Evolutionary conservation across 2,888 invertebrate species (phyloP).

Genomic region (Zootermopsis nevadensis): DNA sequence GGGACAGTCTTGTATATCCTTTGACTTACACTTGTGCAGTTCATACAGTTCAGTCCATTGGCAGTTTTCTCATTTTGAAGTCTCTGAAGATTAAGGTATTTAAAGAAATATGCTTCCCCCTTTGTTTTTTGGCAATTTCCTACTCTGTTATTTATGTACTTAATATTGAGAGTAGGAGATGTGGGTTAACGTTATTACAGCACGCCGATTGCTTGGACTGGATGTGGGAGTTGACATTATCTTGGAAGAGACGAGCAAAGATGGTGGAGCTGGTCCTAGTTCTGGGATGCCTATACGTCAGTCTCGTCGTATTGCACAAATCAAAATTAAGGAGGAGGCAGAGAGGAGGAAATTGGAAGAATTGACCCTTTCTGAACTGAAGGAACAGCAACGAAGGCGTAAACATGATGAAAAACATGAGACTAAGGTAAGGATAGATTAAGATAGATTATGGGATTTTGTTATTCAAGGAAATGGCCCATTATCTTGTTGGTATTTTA

Average conservation of each 20-base stretch:
- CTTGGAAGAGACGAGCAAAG: slow-evolving; percentile 56
- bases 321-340: slow-evolving; percentile 88
- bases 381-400: slow-evolving; percentile 71
- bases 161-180: too few species aligned
- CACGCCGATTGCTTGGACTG: slow-evolving; percentile 60
- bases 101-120: too few species aligned
- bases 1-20: too few species aligned
- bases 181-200: slow-evolving; percentile 5
- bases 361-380: slow-evolving; percentile 74
- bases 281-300: slow-evolving; percentile 73
- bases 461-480: not conserved
- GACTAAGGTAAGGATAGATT: slow-evolving; percentile 47
- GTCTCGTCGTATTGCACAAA: slow-evolving; percentile 86
- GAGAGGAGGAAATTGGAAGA: slow-evolving; percentile 81
- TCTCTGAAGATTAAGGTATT: too few species aligned
- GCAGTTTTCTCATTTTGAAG: too few species aligned
- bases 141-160: too few species aligned
- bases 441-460: not conserved
- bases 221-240: slow-evolving; percentile 63
- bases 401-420: slow-evolving; percentile 54
- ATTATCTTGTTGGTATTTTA: not conserved
- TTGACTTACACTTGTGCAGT: too few species aligned
- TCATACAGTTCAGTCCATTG: too few species aligned
- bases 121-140: too few species aligned
- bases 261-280: slow-evolving; percentile 57